Evolutionary conservation across 2,113 vertebrate genomes (phyloP).

Genomic region (Ginglymostoma cirratum): DNA sequence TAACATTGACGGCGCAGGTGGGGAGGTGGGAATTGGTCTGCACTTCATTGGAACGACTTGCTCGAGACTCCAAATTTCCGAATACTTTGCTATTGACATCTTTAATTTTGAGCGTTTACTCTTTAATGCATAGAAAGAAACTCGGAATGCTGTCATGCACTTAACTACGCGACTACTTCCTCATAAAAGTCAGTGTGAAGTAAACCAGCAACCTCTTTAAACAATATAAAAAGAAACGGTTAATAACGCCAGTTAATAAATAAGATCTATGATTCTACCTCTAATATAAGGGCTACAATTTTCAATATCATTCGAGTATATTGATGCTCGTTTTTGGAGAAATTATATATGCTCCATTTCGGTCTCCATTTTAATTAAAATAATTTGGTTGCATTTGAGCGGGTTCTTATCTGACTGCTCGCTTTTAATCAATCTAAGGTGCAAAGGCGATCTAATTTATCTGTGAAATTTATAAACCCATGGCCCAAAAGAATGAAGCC

Average conservation of each 20-base stretch:
- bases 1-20: neutral
- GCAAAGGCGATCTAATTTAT: neutral
- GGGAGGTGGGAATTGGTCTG: neutral
- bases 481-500: neutral
- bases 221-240: neutral
- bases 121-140: neutral
- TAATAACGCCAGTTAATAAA: neutral
- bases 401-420: neutral
- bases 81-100: neutral
- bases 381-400: neutral
- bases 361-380: neutral
- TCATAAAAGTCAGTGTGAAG: neutral
- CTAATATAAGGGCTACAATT: neutral
- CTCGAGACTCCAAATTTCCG: neutral
- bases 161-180: neutral
- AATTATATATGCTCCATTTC: neutral
- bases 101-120: neutral
- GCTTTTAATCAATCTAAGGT: neutral
- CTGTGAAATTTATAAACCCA: neutral
- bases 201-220: neutral
- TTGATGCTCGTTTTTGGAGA: slow-evolving; percentile 33
- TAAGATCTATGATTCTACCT: neutral
- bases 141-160: neutral
- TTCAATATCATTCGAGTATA: slow-evolving; percentile 35
- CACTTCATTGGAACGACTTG: neutral